These are phyloP conservation scores for Lepus europaeus DNA, from an alignment of 2,113 vertebrate species.

Conservation along the genomic window DNA sequence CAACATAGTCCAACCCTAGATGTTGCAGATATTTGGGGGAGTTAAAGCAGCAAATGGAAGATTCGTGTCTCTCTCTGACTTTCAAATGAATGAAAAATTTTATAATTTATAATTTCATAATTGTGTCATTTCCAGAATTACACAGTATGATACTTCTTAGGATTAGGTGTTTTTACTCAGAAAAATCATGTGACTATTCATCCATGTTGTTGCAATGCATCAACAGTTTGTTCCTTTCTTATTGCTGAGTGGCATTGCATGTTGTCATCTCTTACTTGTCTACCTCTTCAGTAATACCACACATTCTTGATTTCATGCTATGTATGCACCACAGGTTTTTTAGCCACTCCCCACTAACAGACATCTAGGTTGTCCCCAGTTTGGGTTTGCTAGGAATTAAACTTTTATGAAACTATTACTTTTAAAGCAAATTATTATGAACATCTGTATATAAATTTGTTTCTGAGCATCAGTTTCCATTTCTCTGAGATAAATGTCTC, in stretches of 20 bases:
- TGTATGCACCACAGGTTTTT: background rate
- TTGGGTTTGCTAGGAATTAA: background rate
- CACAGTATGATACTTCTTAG: background rate
- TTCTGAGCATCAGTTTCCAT: background rate
- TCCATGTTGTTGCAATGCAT: background rate
- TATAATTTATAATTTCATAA: background rate
- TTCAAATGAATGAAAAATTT: no score
- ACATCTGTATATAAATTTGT: background rate
- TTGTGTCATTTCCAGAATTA: conserved; percentile 1
- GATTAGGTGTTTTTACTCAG: background rate
- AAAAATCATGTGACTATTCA: background rate
- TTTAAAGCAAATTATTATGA: background rate
- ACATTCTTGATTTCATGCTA: background rate
- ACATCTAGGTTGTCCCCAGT: background rate
- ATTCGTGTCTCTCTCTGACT: no score
- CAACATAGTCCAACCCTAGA: no score
- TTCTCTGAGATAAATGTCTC: conserved; percentile 10
- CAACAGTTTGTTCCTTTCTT: no score
- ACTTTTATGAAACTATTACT: background rate
- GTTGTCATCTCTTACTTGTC: background rate
- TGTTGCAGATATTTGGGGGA: no score
- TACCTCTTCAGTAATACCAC: background rate
- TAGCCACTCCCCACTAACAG: background rate
- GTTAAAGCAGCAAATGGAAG: no score
- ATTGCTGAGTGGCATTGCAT: background rate